Evolutionary conservation across 2,888 invertebrate genomes (phyloP), one percentile per base, ranked within the genome.

Genomic region (Pachydiplax longipennis): DNA sequence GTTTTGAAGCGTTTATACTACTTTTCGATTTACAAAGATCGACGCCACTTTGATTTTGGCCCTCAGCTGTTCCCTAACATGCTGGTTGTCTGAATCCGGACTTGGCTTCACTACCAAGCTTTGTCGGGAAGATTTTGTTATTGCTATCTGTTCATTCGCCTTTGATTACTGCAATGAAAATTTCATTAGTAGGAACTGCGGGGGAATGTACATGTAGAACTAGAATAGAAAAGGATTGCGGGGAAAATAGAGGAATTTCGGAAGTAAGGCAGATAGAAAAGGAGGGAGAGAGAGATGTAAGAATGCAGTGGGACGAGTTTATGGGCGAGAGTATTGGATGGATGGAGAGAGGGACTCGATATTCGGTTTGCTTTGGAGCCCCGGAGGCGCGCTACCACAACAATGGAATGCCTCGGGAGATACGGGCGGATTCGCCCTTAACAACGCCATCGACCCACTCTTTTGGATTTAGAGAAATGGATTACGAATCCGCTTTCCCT

Each of bases 401-500:
- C 83, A 87, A 37, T 61, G 87, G 61, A 87, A 87, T 87, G 87
- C 87, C 87, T 61, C 87, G 40, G 83, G 83, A 58, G 83, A 53
- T 83, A 18, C 35, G 83, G 58, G 61, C 83, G 58, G n/a, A 65
- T 58, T 31, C 61, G 53, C 25, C 81, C 37, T 25, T 73, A 73
- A 73, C 73, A 25, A 73, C 25, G 25, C 15, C 53, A 15, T 58
- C 53, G 83, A 82, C 25, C 25, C 35, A 18, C 73, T 13, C 73
- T 73, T 73, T 73, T 31, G 73, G 73, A 31, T 73, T 73, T 73
- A 31, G 73, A 73, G 73, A 31, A 73, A 73, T 73, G 73, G 73
- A 73, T 13, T 73, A 73, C 73, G 31, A 25, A 31, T 31, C 31
- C 22, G 13, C 10, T 58, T 35, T 53, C 83, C 31, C 35, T 53